These are phyloP conservation scores for Ceratothoa steindachneri DNA, from an alignment of 2,888 invertebrate species.

Conservation along the genomic window DNA sequence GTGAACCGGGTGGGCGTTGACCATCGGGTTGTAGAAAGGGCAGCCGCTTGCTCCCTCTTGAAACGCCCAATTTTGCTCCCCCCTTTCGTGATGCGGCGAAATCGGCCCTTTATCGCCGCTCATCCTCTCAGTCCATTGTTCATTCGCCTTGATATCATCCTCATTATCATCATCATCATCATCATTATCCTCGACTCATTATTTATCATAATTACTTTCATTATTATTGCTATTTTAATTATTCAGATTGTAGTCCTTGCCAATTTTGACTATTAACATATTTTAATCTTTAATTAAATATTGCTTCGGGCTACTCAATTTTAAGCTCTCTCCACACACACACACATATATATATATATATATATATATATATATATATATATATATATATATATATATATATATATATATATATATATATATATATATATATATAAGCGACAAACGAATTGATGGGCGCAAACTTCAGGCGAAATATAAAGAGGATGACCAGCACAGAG, in stretches of 20 bases:
- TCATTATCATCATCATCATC: neutral
- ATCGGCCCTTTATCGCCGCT: neutral
- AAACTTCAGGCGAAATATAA: too few species aligned
- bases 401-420: neutral
- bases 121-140: neutral
- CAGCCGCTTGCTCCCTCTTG: neutral
- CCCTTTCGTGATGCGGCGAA: neutral
- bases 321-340: neutral
- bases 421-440: neutral
- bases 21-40: neutral
- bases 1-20: too few species aligned
- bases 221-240: neutral
- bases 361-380: neutral
- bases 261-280: neutral
- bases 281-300: neutral
- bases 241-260: neutral
- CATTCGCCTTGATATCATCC: neutral
- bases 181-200: neutral
- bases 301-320: neutral
- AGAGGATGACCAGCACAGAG: too few species aligned
- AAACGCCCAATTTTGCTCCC: neutral
- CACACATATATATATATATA: neutral
- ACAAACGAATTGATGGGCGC: too few species aligned
- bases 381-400: neutral
- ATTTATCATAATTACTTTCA: neutral